These are phyloP conservation scores for Perodicticus potto DNA, from an alignment of 2,797 vertebrate genomes.

Conservation along the genomic window DNA sequence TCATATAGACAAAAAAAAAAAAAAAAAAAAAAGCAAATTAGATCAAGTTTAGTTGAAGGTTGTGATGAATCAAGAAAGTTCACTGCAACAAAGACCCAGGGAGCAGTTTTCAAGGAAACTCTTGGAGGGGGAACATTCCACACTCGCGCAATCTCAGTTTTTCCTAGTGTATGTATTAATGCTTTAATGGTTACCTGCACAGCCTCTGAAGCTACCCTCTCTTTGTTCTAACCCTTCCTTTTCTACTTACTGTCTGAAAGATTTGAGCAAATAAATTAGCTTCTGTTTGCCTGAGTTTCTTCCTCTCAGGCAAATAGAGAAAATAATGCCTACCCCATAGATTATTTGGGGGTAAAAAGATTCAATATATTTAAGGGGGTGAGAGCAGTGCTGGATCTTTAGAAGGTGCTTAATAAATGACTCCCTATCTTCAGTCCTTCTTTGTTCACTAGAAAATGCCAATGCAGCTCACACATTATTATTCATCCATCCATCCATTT, in stretches of 20 bases:
- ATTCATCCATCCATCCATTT: background rate
- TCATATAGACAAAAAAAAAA: background rate
- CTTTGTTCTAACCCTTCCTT: background rate
- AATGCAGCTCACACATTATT: background rate
- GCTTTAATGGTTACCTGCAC: background rate
- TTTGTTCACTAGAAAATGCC: background rate
- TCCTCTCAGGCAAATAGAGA: background rate
- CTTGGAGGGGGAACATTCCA: background rate
- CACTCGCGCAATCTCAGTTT: background rate
- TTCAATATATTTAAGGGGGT: background rate
- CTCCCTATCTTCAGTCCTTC: background rate
- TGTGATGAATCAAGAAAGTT: background rate
- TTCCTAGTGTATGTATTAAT: background rate
- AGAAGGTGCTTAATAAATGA: background rate
- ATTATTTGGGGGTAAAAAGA: background rate
- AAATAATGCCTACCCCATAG: background rate
- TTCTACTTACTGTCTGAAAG: background rate
- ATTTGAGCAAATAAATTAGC: background rate
- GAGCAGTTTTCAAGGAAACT: background rate
- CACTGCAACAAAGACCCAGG: background rate
- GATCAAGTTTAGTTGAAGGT: background rate
- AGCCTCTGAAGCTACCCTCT: background rate
- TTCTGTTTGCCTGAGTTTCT: background rate
- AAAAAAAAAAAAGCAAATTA: constrained; percentile 9
- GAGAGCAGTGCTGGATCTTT: background rate